A percentile compares a stretch with the other conserved stretches of the same genome.
Conservation (phyloP, 2,797 vertebrate genomes). For the Chelon labrosus region DNA sequence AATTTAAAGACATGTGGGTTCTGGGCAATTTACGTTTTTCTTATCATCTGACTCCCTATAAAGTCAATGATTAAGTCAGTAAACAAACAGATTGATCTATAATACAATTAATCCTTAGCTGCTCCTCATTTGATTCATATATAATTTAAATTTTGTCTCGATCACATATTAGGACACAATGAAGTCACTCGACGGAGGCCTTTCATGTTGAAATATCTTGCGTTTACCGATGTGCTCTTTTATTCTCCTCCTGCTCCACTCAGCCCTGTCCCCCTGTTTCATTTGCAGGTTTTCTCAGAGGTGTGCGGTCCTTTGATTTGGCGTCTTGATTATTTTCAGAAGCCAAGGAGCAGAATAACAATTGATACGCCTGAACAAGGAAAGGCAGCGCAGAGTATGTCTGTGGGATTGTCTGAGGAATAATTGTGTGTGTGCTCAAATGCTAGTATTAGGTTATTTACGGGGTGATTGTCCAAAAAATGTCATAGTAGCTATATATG, state of each 20-base stretch:
- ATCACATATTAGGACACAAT: neutral
- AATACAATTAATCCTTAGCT: neutral
- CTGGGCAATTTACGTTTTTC: neutral
- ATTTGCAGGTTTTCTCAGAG: slow-evolving; percentile 55
- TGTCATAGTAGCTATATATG: slow-evolving; percentile 11
- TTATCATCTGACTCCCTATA: neutral
- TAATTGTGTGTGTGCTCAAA: slow-evolving; percentile 20
- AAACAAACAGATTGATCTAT: neutral
- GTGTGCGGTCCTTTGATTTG: slow-evolving; percentile 54
- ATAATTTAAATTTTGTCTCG: neutral
- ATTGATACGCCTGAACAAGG: slow-evolving; percentile 42
- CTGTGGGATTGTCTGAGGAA: slow-evolving; percentile 25
- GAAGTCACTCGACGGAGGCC: neutral
- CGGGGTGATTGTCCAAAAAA: slow-evolving; percentile 38
- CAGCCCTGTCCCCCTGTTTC: slow-evolving; percentile 34
- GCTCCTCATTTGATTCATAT: neutral
- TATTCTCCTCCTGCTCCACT: slow-evolving; percentile 12
- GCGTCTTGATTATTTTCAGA: slow-evolving; percentile 57
- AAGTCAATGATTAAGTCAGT: neutral
- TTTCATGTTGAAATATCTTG: neutral
- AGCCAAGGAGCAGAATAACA: slow-evolving; percentile 60
- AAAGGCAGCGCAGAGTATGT: slow-evolving; percentile 20
- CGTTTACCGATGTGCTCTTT: slow-evolving; percentile 21
- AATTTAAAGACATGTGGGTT: neutral
- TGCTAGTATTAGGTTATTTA: slow-evolving; percentile 45